A percentile compares a stretch with the other conserved stretches of the same genome.
Evolutionary conservation across 2,888 invertebrate species (phyloP).

Genomic region (Malthinus seriepunctatus): DNA sequence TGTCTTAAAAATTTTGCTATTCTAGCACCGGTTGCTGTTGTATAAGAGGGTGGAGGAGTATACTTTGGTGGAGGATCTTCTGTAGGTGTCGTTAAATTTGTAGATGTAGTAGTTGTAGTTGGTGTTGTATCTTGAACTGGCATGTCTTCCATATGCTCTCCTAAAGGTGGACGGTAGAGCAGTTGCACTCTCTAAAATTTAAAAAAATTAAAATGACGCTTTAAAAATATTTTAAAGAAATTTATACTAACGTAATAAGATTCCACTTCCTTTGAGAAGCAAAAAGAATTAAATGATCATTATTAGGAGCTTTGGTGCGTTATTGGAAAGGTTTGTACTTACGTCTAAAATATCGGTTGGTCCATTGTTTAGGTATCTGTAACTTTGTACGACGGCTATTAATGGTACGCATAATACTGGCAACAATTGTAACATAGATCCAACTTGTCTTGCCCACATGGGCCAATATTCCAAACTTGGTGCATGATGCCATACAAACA

Average conservation of each 20-base stretch:
- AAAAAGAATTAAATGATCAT: background rate
- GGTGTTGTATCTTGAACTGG: constrained; percentile 46
- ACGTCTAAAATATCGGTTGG: constrained; percentile 89
- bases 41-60: constrained; percentile 91
- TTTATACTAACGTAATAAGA: constrained; percentile 32
- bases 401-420: constrained; percentile 75
- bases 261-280: constrained; percentile 24
- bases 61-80: constrained; percentile 90
- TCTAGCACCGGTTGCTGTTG: constrained; percentile 86
- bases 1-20: constrained; percentile 75
- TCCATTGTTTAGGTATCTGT: constrained; percentile 77
- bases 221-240: background rate
- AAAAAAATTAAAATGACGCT: constrained; percentile 8
- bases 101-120: constrained; percentile 39
- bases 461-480: constrained; percentile 74
- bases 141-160: constrained; percentile 54
- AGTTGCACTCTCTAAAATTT: constrained; percentile 76
- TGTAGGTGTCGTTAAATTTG: constrained; percentile 44
- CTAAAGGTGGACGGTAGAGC: constrained; percentile 76
- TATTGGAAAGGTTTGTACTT: constrained; percentile 48
- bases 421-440: constrained; percentile 74
- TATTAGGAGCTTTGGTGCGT: background rate
- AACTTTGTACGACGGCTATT: constrained; percentile 72
- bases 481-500: constrained; percentile 67
- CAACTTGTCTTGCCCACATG: constrained; percentile 78